A percentile compares a stretch with the other conserved stretches of the same genome.
Conservation (phyloP, 2,113 vertebrate genomes). For the Himantopus leucocephalus region DNA sequence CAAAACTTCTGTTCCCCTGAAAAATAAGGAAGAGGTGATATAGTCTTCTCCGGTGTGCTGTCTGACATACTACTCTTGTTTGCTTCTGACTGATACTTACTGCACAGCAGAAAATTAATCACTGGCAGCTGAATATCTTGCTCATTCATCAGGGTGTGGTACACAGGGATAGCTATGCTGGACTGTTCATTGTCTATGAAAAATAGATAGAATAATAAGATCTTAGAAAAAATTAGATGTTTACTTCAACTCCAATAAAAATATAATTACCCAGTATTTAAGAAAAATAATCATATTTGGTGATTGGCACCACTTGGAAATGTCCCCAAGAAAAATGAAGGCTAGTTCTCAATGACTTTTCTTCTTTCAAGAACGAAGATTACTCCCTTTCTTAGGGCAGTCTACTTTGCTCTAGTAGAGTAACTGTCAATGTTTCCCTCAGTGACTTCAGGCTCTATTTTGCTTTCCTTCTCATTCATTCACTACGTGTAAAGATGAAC, state of each 20-base stretch:
- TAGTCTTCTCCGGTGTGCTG: background rate
- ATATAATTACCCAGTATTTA: background rate
- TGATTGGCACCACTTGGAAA: background rate
- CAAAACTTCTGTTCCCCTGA: background rate
- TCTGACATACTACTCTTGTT: background rate
- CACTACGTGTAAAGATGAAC: background rate
- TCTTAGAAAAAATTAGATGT: background rate
- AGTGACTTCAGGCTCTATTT: background rate
- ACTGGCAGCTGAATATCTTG: background rate
- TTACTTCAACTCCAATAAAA: background rate
- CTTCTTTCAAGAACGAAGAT: background rate
- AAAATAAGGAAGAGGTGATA: background rate
- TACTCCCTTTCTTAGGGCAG: background rate
- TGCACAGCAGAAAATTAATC: background rate
- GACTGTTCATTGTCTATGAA: background rate
- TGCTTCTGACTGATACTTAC: background rate
- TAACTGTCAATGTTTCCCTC: background rate
- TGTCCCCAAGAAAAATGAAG: background rate
- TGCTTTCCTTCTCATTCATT: background rate
- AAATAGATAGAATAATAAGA: background rate
- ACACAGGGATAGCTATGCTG: background rate
- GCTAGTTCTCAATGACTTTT: background rate
- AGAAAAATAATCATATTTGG: fast-evolving
- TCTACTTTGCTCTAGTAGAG: background rate
- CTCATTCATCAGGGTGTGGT: background rate